Conservation (phyloP, 2,888 invertebrate genomes). For the Sisyra nigra region DNA sequence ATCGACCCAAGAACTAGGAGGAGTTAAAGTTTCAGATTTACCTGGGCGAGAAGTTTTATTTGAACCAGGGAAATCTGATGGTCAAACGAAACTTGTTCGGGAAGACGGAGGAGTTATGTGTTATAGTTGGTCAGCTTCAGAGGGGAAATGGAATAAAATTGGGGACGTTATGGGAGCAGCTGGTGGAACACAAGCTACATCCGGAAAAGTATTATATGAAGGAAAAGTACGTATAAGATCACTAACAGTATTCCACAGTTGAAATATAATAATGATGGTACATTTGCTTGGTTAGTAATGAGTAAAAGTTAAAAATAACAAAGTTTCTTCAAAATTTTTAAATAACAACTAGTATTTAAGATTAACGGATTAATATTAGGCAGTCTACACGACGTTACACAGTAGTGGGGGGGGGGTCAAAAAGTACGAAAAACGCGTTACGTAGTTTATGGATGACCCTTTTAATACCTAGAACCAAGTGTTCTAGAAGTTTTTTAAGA, state of each 20-base stretch:
- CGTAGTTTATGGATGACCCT: too few relatives aligned
- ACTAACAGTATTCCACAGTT: too few relatives aligned
- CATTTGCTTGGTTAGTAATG: too few relatives aligned
- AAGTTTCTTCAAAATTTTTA: too few relatives aligned
- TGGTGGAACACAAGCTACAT: slow-evolving; percentile 42
- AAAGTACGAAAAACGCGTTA: too few relatives aligned
- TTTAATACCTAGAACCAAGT: too few relatives aligned
- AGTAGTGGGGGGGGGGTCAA: too few relatives aligned
- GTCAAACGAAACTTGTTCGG: slow-evolving; percentile 72
- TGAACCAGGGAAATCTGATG: slow-evolving; percentile 62
- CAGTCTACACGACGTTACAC: too few relatives aligned
- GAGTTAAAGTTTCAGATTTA: slow-evolving; percentile 72
- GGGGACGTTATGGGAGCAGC: slow-evolving; percentile 78
- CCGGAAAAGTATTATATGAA: slow-evolving; percentile 64
- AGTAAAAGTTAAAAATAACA: too few relatives aligned
- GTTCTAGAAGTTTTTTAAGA: too few relatives aligned
- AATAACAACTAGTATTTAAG: too few relatives aligned
- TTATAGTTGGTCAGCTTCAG: slow-evolving; percentile 56
- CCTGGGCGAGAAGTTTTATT: slow-evolving; percentile 65
- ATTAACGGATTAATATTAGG: slow-evolving; percentile 2
- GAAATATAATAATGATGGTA: too few relatives aligned
- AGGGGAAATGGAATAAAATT: slow-evolving; percentile 59
- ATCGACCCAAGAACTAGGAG: slow-evolving; percentile 60
- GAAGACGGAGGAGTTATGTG: slow-evolving; percentile 59
- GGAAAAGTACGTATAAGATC: slow-evolving; percentile 56